A percentile compares a stretch with the other conserved stretches of the same genome.
Evolutionary conservation across 2,113 vertebrate species (phyloP).

Genomic region (Chaetodon trifascialis): DNA sequence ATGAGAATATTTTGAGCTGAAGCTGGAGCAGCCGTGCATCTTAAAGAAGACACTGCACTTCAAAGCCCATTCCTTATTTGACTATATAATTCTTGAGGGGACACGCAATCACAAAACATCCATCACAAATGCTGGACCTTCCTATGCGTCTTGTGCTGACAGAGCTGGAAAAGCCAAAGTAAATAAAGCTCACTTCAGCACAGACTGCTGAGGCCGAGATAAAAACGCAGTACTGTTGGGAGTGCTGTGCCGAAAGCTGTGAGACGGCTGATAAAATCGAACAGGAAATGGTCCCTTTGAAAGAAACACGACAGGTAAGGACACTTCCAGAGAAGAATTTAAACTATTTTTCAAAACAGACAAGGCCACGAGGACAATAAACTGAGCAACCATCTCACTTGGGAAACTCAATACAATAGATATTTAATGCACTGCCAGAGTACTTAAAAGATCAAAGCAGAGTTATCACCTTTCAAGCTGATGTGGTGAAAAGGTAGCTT

Average conservation of each 20-base stretch:
- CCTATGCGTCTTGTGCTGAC: constrained; percentile 50
- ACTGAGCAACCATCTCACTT: constrained; percentile 10
- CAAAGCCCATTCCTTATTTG: constrained; percentile 13
- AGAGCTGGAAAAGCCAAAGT: constrained; percentile 58
- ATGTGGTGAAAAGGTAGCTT: background rate
- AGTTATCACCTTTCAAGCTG: background rate
- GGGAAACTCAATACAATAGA: constrained; percentile 10
- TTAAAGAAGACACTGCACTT: constrained; percentile 13
- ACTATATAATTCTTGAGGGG: constrained; percentile 22
- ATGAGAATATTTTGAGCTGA: background rate
- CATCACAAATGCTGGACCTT: constrained; percentile 18
- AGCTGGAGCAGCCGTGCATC: background rate
- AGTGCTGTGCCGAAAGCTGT: constrained; percentile 58
- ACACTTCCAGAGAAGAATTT: constrained; percentile 28
- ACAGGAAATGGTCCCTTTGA: constrained; percentile 56
- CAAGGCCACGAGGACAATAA: constrained; percentile 6
- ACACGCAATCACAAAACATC: constrained; percentile 37
- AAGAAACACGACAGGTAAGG: constrained; percentile 30
- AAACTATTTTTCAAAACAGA: constrained; percentile 28
- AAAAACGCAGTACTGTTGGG: constrained; percentile 53
- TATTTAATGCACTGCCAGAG: background rate
- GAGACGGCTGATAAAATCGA: constrained; percentile 59
- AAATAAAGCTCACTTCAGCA: constrained; percentile 58
- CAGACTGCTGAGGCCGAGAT: constrained; percentile 52
- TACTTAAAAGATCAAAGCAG: background rate